A percentile compares a stretch with the other conserved stretches of the same genome.
Evolutionary conservation across 2,888 invertebrate species (phyloP).

Genomic region (Dioctria linearis): DNA sequence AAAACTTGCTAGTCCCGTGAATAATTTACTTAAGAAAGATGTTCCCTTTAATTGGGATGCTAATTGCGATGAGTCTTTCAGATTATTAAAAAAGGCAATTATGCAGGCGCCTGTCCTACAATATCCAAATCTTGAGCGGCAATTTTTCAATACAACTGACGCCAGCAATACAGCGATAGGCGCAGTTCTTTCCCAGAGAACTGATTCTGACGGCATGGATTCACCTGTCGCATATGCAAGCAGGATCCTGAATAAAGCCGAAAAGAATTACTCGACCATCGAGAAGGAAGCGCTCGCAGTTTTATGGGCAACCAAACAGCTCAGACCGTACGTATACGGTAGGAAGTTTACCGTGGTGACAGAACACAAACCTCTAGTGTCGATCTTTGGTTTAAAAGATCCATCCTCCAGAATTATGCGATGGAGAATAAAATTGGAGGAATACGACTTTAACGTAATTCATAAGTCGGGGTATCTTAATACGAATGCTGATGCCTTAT

Average conservation of each 20-base stretch:
- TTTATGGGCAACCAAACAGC: slow-evolving; percentile 60
- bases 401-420: slow-evolving; percentile 60
- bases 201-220: slow-evolving; percentile 54
- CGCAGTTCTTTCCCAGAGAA: slow-evolving; percentile 61
- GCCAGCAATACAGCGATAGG: slow-evolving; percentile 62
- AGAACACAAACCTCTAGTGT: slow-evolving; percentile 62
- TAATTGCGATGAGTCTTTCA: slow-evolving; percentile 41
- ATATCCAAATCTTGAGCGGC: slow-evolving; percentile 62
- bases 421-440: slow-evolving; percentile 62
- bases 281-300: slow-evolving; percentile 62
- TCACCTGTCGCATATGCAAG: slow-evolving; percentile 61
- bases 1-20: not conserved
- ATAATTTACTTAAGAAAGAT: slow-evolving; percentile 18
- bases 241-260: slow-evolving; percentile 40
- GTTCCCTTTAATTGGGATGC: not conserved
- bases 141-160: slow-evolving; percentile 63
- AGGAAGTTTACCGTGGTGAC: slow-evolving; percentile 61
- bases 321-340: slow-evolving; percentile 62
- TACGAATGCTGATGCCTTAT: slow-evolving; percentile 56
- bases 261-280: slow-evolving; percentile 61
- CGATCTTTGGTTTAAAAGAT: slow-evolving; percentile 61
- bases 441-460: slow-evolving; percentile 61
- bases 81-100: slow-evolving; percentile 26
- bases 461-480: slow-evolving; percentile 60
- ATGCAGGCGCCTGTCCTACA: not conserved